Evolutionary conservation across 2,888 invertebrate genomes (phyloP), one percentile per base, ranked within the genome.

Genomic region (Lomographa bimaculata): DNA sequence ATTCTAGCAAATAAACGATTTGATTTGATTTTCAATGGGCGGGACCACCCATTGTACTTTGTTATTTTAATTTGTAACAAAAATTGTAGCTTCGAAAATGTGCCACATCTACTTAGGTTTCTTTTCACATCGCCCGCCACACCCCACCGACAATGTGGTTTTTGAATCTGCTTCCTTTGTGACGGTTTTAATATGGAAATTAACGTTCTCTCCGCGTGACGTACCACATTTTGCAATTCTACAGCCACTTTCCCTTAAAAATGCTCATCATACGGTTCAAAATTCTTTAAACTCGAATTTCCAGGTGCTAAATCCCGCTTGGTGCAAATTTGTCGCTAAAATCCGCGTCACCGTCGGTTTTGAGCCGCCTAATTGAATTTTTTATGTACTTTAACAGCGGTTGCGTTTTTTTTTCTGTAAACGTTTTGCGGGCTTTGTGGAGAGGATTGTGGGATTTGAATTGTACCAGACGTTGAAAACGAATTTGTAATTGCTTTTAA

Each of bases 171-270:
- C 81, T 85, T 87, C 86, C 89, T 87, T 89, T 89, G 87, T 87
- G 85, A 76, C 81, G 83, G 81, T 86, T 87, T 87, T 89, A 89
- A 89, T 87, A 89, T 89, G 89, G 87, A 89, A 89, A 89, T 89
- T 89, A 89, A 85, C 82, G 80, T 76, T 83, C 74, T 69, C 72
- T 68, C 79, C 79, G 82, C 77, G 80, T 77, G 80, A 67, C 78
- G 69, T 73, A 80, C 65, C 50, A 60, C 79, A 70, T 72, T 50
- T 55, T 48, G 40, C 46, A 42, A 48, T 55, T 47, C 28, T 49
- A 46, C 21, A 45, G 44, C 50, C 53, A 54, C 50, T 48, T 46
- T 43, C 36, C 50, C 57, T 60, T 59, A 63, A 55, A 36, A 4
- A 44, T 29, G 28, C 35, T 30, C 16, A 7, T 1, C 9, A 40